Conservation (phyloP, 2,113 vertebrate genomes). For the Periophthalmus modestus region DNA sequence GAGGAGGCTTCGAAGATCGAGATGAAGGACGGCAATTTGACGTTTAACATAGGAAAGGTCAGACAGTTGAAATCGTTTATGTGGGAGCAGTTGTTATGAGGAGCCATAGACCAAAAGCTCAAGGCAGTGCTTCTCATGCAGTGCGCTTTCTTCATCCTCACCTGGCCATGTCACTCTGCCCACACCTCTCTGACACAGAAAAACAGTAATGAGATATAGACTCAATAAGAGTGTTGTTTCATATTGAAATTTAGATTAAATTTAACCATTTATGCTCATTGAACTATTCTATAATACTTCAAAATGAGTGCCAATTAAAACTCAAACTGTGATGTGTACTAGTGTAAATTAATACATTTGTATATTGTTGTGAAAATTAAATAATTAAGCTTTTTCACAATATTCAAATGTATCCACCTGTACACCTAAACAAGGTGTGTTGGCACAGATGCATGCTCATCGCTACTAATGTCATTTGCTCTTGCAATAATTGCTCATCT, state of each 20-base stretch:
- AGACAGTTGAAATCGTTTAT: conserved; percentile 35
- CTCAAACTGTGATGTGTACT: not conserved
- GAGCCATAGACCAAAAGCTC: conserved; percentile 29
- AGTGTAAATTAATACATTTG: not conserved
- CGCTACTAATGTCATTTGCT: conserved; percentile 41
- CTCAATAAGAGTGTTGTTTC: not conserved
- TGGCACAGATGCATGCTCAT: conserved; percentile 53
- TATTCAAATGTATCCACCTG: not conserved
- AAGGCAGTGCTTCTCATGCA: conserved; percentile 26
- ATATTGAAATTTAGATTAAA: not conserved
- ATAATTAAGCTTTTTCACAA: not conserved
- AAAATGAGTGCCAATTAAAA: too few relatives aligned
- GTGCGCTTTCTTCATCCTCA: conserved; percentile 38
- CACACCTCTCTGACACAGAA: conserved; percentile 16
- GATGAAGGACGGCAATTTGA: conserved; percentile 84
- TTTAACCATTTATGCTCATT: too few relatives aligned
- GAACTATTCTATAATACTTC: too few relatives aligned
- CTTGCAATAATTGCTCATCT: conserved; percentile 70
- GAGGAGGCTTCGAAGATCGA: conserved; percentile 84
- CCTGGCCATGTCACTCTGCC: conserved; percentile 52
- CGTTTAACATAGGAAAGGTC: conserved; percentile 96
- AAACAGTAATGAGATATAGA: not conserved
- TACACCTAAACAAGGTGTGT: conserved; percentile 37
- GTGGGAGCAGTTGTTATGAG: conserved; percentile 16
- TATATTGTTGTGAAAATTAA: not conserved